These are phyloP conservation scores for Plebejus anna DNA, from an alignment of 2,888 invertebrate species.

Conservation along the genomic window DNA sequence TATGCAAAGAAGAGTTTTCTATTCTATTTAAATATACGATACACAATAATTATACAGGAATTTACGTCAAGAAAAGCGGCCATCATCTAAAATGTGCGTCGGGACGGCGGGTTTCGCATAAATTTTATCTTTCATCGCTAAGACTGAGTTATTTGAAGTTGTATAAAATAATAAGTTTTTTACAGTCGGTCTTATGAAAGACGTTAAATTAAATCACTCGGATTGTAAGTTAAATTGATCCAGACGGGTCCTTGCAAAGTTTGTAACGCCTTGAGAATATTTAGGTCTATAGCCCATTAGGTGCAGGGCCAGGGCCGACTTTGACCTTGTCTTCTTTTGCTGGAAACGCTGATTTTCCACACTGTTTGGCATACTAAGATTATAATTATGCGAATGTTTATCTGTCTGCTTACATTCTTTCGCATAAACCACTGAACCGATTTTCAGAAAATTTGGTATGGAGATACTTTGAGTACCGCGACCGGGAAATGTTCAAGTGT, in stretches of 20 bases:
- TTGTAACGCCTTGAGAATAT: constrained; percentile 2
- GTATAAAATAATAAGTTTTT: constrained; percentile 22
- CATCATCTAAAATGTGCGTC: constrained; percentile 4
- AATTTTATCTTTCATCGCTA: constrained; percentile 11
- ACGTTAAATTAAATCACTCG: constrained; percentile 27
- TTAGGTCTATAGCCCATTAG: not conserved
- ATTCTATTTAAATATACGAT: not conserved
- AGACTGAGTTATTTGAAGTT: constrained; percentile 14
- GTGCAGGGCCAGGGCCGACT: not conserved
- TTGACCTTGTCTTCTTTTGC: not conserved
- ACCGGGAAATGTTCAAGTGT: too few relatives aligned
- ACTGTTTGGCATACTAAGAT: not conserved
- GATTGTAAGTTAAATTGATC: constrained; percentile 19
- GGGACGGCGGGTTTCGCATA: not conserved
- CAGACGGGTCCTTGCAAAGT: constrained; percentile 4
- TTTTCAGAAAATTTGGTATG: too few relatives aligned
- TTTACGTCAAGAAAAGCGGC: not conserved
- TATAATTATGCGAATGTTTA: too few relatives aligned
- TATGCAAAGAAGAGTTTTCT: too few relatives aligned
- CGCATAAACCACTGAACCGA: too few relatives aligned
- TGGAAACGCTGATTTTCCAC: not conserved
- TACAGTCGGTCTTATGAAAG: constrained; percentile 20
- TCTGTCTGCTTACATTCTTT: too few relatives aligned
- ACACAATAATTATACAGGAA: not conserved
- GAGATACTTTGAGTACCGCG: too few relatives aligned